Evolutionary conservation across 2,113 vertebrate genomes (phyloP).

Genomic region (Cochlearius cochlearius): DNA sequence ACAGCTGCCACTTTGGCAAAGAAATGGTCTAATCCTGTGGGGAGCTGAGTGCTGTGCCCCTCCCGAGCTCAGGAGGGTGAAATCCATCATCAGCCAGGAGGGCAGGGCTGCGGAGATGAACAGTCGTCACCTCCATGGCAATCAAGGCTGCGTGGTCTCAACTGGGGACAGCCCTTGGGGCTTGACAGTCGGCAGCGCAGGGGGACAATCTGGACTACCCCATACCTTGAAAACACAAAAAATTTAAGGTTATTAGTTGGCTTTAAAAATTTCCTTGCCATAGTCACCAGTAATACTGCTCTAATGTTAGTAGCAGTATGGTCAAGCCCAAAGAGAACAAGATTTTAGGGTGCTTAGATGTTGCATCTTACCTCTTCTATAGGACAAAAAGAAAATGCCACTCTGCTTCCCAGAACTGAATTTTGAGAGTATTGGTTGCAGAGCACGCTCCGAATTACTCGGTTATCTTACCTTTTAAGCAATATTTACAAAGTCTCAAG

Average conservation of each 20-base stretch:
- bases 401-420: background rate
- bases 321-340: background rate
- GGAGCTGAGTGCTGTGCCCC: background rate
- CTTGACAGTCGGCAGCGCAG: background rate
- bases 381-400: background rate
- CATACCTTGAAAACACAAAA: background rate
- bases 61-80: background rate
- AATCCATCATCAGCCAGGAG: background rate
- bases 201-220: background rate
- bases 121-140: background rate
- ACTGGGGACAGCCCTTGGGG: background rate
- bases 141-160: background rate
- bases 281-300: background rate
- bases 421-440: background rate
- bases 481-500: constrained; percentile 61
- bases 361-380: background rate
- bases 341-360: background rate
- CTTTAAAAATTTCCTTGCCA: background rate
- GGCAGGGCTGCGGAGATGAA: background rate
- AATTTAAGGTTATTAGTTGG: background rate
- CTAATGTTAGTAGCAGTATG: background rate
- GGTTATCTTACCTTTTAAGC: constrained; percentile 22
- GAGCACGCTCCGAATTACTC: background rate
- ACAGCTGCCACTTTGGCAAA: background rate
- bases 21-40: background rate